Conservation (phyloP, 2,888 invertebrate genomes). For the Julus scandinavius region DNA sequence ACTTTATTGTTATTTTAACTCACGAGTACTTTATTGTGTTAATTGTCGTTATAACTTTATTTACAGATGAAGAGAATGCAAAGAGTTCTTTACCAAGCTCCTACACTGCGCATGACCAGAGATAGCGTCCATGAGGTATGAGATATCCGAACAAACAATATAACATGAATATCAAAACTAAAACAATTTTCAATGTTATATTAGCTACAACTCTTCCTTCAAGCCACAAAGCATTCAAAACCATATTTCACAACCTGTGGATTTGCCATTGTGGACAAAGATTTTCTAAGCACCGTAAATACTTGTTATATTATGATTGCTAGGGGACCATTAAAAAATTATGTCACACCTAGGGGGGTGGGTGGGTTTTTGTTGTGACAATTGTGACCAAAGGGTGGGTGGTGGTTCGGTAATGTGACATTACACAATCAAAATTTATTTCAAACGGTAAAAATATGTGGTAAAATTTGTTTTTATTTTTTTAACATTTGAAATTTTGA, state of each 20-base stretch:
- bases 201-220: neutral
- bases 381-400: no score
- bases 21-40: no score
- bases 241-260: neutral
- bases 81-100: constrained; percentile 5
- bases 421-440: no score
- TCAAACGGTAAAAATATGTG: no score
- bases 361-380: no score
- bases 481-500: no score
- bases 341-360: no score
- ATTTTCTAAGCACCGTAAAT: neutral
- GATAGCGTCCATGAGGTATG: neutral
- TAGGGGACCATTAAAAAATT: no score
- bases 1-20: no score
- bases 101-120: neutral
- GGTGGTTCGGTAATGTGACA: no score
- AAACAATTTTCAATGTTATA: neutral
- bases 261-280: neutral
- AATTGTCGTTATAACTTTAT: neutral
- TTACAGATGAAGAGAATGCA: neutral
- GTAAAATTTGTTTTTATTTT: no score
- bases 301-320: neutral
- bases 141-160: neutral
- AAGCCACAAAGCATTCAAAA: neutral
- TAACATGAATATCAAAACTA: no score